Conservation (phyloP, 2,797 vertebrate genomes). For the Cyclura pinguis region DNA sequence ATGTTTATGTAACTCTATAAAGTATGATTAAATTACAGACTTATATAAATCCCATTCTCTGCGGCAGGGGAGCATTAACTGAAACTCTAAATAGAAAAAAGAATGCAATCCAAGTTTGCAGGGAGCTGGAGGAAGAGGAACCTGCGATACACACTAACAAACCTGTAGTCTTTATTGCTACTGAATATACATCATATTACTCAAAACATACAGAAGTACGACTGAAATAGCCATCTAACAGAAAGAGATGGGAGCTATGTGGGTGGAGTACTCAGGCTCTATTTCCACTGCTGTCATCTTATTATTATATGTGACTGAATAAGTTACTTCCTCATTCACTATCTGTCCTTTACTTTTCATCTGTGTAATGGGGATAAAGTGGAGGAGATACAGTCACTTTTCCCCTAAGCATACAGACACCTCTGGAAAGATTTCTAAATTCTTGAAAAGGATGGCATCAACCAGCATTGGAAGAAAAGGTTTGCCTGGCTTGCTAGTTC, state of each 20-base stretch:
- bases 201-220: conserved; percentile 22
- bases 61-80: conserved; percentile 45
- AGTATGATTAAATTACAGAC: conserved; percentile 53
- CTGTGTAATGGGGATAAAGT: not conserved
- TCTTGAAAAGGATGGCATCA: not conserved
- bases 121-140: conserved; percentile 32
- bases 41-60: conserved; percentile 54
- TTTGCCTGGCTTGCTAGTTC: not conserved
- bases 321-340: not conserved
- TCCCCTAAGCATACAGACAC: not conserved
- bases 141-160: conserved; percentile 23
- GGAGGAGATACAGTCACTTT: not conserved
- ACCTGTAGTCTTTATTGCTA: conserved; percentile 43
- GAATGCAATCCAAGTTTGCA: conserved; percentile 43
- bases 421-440: not conserved
- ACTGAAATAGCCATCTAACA: not conserved
- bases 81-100: conserved; percentile 41
- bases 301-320: not conserved
- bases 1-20: conserved; percentile 49
- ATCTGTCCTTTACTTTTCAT: not conserved
- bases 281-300: not conserved
- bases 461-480: not conserved
- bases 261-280: not conserved
- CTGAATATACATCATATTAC: conserved; percentile 13
- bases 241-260: not conserved